Conservation (phyloP, 2,113 vertebrate species). For the Empidonax traillii region DNA sequence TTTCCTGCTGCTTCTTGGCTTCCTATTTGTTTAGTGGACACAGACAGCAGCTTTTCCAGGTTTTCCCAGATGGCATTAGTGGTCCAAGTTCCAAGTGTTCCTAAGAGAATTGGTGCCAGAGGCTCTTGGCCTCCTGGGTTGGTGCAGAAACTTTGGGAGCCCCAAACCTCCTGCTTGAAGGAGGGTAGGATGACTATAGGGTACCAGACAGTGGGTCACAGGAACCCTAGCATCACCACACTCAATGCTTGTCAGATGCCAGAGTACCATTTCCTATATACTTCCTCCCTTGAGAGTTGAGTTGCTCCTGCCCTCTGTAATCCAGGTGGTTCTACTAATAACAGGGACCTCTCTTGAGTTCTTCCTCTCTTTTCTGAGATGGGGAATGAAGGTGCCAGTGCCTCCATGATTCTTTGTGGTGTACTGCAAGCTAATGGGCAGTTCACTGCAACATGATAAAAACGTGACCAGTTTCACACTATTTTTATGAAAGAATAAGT, state of each 20-base stretch:
- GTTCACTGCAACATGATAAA: not conserved
- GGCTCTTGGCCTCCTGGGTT: not conserved
- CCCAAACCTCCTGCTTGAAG: not conserved
- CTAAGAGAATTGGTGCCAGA: not conserved
- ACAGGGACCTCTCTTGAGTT: not conserved
- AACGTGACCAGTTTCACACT: not conserved
- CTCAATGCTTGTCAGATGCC: not conserved
- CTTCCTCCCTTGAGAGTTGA: not conserved
- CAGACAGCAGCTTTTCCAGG: not conserved
- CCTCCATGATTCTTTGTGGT: not conserved
- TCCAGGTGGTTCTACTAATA: not conserved
- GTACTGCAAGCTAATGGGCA: not conserved
- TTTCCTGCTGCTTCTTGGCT: not conserved
- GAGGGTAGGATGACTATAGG: not conserved
- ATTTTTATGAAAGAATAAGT: not conserved
- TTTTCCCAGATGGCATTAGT: not conserved
- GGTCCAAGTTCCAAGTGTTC: not conserved
- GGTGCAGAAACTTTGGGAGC: not conserved
- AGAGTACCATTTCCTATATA: not conserved
- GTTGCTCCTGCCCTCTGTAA: not conserved
- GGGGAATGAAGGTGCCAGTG: not conserved
- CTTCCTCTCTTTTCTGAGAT: not conserved
- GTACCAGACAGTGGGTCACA: not conserved
- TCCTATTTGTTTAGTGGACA: not conserved
- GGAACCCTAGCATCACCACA: rapidly evolving